A percentile compares a stretch with the other conserved stretches of the same genome.
Conservation (phyloP, 2,888 invertebrate species). For the Sympetrum striolatum region DNA sequence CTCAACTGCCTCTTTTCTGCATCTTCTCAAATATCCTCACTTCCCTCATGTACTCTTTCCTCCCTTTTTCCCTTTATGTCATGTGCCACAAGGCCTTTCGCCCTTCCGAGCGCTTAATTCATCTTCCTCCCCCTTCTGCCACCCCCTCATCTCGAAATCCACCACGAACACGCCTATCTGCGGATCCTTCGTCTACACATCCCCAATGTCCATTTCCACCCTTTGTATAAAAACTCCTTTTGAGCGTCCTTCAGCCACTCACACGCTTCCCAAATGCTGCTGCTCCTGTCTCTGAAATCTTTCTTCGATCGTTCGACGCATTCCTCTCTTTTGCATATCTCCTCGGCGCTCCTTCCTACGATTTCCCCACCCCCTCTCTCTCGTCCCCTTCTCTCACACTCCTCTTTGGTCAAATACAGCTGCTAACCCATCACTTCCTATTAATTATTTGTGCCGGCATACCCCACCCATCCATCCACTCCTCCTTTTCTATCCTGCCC, state of each 20-base stretch:
- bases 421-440: constrained; percentile 41
- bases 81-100: neutral
- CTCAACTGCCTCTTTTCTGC: neutral
- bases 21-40: neutral
- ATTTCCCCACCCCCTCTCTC: neutral
- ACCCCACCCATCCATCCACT: neutral
- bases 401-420: constrained; percentile 41
- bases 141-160: neutral
- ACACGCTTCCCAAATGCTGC: neutral
- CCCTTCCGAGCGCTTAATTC: neutral
- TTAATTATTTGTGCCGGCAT: constrained; percentile 26
- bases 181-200: neutral
- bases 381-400: neutral
- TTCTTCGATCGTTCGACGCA: neutral
- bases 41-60: neutral
- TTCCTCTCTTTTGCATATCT: neutral
- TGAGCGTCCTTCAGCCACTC: neutral
- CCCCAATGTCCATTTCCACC: neutral
- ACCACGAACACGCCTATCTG: neutral
- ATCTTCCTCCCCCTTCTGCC: neutral
- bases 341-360: no score
- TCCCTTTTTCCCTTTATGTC: neutral
- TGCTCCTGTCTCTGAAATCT: neutral
- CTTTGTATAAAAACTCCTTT: neutral
- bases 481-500: neutral